Conservation (phyloP, 2,888 invertebrate genomes). For the Dichetophora obliterata region DNA sequence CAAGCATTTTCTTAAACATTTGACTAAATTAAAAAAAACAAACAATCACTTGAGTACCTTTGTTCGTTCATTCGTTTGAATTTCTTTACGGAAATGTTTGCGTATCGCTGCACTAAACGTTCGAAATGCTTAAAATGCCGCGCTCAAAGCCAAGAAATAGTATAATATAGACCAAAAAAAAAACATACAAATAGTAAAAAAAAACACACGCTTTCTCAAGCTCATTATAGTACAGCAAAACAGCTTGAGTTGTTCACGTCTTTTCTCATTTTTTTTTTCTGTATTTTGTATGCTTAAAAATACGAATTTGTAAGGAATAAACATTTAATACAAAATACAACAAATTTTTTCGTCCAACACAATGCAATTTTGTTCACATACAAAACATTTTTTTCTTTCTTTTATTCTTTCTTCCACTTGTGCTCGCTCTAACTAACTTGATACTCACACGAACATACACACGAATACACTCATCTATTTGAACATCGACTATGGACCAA, state of each 20-base stretch:
- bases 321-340: conserved; percentile 26
- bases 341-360: conserved; percentile 21
- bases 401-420: conserved; percentile 44
- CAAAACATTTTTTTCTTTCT: conserved; percentile 49
- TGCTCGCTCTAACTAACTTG: conserved; percentile 34
- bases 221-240: not conserved
- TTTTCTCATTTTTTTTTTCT: not conserved
- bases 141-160: not conserved
- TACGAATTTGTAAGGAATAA: conserved; percentile 3
- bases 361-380: conserved; percentile 44
- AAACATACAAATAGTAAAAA: not conserved
- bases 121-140: no score
- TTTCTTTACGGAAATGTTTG: no score
- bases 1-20: no score
- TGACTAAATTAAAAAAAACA: no score
- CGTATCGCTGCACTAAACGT: no score
- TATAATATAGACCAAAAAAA: not conserved
- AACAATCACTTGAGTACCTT: no score
- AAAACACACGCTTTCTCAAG: not conserved
- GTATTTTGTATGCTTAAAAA: conserved; percentile 5
- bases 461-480: conserved; percentile 10
- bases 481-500: conserved; percentile 22
- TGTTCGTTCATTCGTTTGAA: no score
- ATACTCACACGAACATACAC: conserved; percentile 12
- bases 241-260: not conserved